Conservation (phyloP, 2,113 vertebrate species). For the Zootoca vivipara region DNA sequence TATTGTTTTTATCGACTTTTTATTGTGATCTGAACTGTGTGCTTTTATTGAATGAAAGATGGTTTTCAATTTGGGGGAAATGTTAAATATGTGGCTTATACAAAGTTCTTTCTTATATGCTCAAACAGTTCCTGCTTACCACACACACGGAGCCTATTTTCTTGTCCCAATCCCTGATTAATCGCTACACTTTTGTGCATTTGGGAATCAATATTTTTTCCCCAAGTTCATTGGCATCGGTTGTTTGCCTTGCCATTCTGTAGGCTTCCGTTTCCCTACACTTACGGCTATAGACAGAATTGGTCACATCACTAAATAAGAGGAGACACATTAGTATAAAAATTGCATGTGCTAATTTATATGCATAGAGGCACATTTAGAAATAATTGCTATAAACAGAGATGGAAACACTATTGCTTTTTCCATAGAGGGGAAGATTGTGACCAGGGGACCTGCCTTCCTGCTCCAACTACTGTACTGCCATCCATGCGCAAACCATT, state of each 20-base stretch:
- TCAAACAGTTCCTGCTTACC: background rate
- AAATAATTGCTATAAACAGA: background rate
- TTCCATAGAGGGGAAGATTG: no score
- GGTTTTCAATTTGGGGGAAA: background rate
- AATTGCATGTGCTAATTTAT: no score
- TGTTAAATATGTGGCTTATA: background rate
- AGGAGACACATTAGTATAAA: background rate
- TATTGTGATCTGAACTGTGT: background rate
- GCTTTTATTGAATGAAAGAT: background rate
- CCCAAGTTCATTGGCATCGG: background rate
- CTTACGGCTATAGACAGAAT: background rate
- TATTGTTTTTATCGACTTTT: background rate
- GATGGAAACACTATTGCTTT: background rate
- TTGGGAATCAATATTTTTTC: no score
- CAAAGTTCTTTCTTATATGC: background rate
- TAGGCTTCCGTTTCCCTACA: background rate
- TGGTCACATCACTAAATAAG: background rate
- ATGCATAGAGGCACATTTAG: background rate
- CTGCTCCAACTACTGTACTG: background rate
- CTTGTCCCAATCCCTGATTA: background rate
- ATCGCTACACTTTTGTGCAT: background rate
- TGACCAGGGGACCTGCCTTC: background rate
- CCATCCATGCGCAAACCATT: background rate
- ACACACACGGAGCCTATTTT: background rate
- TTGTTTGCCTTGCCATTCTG: background rate